Evolutionary conservation across 2,797 vertebrate species (phyloP).

Genomic region (Holocentrus rufus): DNA sequence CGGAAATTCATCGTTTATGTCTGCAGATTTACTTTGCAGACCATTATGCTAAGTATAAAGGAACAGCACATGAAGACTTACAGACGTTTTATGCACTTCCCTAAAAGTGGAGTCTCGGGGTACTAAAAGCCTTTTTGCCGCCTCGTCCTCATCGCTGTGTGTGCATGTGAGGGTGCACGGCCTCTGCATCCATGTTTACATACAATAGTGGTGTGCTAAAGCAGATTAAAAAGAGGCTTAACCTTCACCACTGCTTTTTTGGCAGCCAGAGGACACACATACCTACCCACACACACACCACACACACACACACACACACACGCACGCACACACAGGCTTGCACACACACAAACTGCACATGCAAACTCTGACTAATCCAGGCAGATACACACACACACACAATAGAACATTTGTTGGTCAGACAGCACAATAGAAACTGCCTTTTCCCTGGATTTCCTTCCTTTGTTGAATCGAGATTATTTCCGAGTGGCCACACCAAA

Average conservation of each 20-base stretch:
- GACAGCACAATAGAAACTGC: conserved; percentile 64
- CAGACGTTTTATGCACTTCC: not conserved
- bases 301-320: not conserved
- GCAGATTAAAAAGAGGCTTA: conserved; percentile 58
- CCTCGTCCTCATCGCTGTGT: not conserved
- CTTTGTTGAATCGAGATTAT: conserved; percentile 70
- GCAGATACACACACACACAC: conserved; percentile 14
- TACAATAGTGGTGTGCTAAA: conserved; percentile 40
- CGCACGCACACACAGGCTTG: not conserved
- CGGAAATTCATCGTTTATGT: too few species aligned
- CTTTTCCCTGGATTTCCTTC: conserved; percentile 69
- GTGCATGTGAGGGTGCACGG: not conserved
- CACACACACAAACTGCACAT: conserved; percentile 13
- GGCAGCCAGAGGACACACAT: conserved; percentile 24
- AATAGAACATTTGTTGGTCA: conserved; percentile 27
- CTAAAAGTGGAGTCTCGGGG: not conserved
- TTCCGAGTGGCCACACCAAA: conserved; percentile 66
- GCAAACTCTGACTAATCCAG: conserved; percentile 17
- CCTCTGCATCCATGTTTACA: conserved; percentile 43
- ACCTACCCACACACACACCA: not conserved
- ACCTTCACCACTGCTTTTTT: conserved; percentile 60
- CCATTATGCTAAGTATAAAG: too few species aligned
- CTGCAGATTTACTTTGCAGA: too few species aligned
- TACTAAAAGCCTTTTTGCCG: not conserved
- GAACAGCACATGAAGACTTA: too few species aligned